phyloP scores from a whole-genome alignment of 2,113 vertebrate species.

The Callipepla squamata region DNA sequence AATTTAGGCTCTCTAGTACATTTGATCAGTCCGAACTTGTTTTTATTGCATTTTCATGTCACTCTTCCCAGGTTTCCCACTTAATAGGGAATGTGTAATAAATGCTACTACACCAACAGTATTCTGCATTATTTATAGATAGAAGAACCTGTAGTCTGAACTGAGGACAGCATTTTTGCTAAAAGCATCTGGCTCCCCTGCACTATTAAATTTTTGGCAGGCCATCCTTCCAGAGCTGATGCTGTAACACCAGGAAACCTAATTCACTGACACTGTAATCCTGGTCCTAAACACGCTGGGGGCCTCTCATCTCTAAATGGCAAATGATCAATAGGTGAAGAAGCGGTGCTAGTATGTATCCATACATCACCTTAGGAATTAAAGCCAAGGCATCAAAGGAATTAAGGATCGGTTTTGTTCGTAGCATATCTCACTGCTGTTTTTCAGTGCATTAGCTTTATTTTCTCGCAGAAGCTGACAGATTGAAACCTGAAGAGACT shows the following conservation, averaged over 20 bases:
- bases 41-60: background rate
- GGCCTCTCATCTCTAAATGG: background rate
- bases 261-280: background rate
- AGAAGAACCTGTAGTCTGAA: background rate
- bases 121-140: background rate
- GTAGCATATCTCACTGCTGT: background rate
- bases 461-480: background rate
- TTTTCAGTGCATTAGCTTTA: background rate
- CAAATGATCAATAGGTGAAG: background rate
- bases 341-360: background rate
- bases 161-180: background rate
- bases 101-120: background rate
- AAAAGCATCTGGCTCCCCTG: background rate
- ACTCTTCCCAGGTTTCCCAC: background rate
- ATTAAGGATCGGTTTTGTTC: background rate
- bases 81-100: background rate
- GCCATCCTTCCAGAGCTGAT: background rate
- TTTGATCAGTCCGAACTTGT: background rate
- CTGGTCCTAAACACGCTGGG: background rate
- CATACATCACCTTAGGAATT: background rate
- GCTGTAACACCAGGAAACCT: background rate
- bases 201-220: background rate
- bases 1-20: background rate
- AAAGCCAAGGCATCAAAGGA: background rate
- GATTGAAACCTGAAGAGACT: background rate